phyloP scores from a whole-genome alignment of 2,797 vertebrate species.

The Mycteria americana region DNA sequence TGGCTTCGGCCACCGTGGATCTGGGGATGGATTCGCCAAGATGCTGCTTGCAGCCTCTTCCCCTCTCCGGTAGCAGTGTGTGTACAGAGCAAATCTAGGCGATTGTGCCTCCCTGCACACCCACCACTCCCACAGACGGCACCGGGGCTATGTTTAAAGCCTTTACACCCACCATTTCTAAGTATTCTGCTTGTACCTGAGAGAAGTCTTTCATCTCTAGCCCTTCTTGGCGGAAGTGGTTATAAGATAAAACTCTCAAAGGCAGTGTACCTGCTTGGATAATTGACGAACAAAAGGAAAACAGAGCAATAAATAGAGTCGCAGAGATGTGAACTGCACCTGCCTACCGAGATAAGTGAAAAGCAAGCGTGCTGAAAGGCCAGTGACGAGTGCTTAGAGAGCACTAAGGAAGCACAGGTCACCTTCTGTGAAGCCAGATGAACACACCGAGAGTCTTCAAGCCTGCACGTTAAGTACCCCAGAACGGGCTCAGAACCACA shows the following conservation, averaged over 20 bases:
- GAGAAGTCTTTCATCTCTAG: not conserved
- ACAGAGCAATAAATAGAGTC: not conserved
- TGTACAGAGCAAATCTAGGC: not conserved
- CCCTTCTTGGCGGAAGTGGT: not conserved
- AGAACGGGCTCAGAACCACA: fast-evolving
- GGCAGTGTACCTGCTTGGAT: not conserved
- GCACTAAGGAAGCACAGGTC: fast-evolving
- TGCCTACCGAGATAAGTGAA: not conserved
- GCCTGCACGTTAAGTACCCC: fast-evolving
- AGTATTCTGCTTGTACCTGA: not conserved
- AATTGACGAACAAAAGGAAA: not conserved
- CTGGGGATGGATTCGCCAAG: not conserved
- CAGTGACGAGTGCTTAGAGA: fast-evolving
- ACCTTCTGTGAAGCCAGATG: not conserved
- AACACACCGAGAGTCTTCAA: fast-evolving
- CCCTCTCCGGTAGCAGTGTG: fast-evolving
- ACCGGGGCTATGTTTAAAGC: not conserved
- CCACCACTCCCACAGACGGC: not conserved
- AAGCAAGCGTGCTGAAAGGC: fast-evolving
- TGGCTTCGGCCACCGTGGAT: fast-evolving
- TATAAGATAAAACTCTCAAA: not conserved
- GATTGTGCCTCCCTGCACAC: not conserved
- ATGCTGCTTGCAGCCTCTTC: not conserved
- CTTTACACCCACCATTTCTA: not conserved
- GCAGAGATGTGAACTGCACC: not conserved